A percentile compares a stretch with the other conserved stretches of the same genome.
Evolutionary conservation across 2,888 invertebrate genomes (phyloP).

Genomic region (Pseudococcus jackbeardsleyi): DNA sequence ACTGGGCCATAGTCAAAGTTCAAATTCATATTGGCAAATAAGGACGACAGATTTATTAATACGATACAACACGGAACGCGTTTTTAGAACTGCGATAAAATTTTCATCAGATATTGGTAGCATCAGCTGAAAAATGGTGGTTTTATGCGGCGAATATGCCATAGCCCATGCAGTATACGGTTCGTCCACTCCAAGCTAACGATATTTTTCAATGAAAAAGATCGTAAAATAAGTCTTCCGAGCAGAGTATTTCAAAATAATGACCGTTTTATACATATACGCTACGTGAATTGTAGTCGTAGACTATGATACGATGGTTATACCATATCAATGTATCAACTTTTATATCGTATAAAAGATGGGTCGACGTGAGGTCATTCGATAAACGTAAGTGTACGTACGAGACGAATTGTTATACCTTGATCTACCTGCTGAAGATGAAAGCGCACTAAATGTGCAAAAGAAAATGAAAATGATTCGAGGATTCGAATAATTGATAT

Average conservation of each 20-base stretch:
- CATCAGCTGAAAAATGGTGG: constrained; percentile 17
- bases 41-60: neutral
- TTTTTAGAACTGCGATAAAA: neutral
- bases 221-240: constrained; percentile 4
- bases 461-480: too few species aligned
- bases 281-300: neutral
- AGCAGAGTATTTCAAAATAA: constrained; percentile 3
- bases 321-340: neutral
- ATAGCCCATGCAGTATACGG: neutral
- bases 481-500: too few species aligned
- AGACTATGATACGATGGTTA: neutral
- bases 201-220: constrained; percentile 32
- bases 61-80: neutral
- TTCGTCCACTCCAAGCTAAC: neutral
- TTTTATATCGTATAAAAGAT: neutral
- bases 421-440: too few species aligned
- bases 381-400: too few species aligned
- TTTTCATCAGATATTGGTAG: constrained; percentile 36
- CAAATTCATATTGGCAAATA: constrained; percentile 13
- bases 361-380: neutral
- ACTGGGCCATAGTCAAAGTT: neutral
- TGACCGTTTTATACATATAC: constrained; percentile 21
- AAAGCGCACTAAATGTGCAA: too few species aligned
- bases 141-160: neutral
- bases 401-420: too few species aligned